phyloP scores from a whole-genome alignment of 2,797 vertebrate genomes.

The Gephyroberyx darwinii region DNA sequence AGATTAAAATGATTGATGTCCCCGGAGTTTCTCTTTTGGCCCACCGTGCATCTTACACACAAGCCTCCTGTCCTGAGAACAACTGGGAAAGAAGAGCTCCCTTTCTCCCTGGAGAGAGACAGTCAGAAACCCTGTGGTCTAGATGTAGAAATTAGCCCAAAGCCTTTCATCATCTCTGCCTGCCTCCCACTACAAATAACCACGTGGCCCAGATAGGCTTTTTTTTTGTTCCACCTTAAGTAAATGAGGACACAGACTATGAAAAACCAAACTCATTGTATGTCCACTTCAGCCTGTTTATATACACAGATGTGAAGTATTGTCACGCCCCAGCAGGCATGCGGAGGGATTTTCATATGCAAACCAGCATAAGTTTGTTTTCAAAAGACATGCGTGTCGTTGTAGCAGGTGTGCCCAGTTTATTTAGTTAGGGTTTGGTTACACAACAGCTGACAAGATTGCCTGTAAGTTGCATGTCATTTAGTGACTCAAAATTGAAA shows the following conservation, averaged over 20 bases:
- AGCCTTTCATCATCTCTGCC: conserved; percentile 36
- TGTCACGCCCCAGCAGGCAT: conserved; percentile 3
- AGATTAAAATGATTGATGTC: no score
- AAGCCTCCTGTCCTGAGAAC: no score
- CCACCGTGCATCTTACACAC: no score
- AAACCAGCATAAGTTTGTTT: conserved; percentile 4
- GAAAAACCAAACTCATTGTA: no score
- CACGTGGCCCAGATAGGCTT: conserved; percentile 33
- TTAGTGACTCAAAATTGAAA: no score
- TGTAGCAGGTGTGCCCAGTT: conserved; percentile 19
- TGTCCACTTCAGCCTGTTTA: no score
- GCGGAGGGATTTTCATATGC: conserved; percentile 10
- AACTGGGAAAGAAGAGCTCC: no score
- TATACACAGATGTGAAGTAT: background rate
- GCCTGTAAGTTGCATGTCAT: no score
- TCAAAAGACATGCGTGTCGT: background rate
- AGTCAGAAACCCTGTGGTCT: conserved; percentile 15
- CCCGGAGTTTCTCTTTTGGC: no score
- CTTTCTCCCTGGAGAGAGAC: background rate
- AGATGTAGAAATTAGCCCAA: conserved; percentile 24
- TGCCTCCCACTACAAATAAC: conserved; percentile 40
- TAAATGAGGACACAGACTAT: conserved; percentile 31
- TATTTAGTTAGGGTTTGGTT: conserved; percentile 7
- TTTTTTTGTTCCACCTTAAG: background rate
- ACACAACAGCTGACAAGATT: no score